Evolutionary conservation across 2,113 vertebrate species (phyloP).

Genomic region (Pimephales promelas): DNA sequence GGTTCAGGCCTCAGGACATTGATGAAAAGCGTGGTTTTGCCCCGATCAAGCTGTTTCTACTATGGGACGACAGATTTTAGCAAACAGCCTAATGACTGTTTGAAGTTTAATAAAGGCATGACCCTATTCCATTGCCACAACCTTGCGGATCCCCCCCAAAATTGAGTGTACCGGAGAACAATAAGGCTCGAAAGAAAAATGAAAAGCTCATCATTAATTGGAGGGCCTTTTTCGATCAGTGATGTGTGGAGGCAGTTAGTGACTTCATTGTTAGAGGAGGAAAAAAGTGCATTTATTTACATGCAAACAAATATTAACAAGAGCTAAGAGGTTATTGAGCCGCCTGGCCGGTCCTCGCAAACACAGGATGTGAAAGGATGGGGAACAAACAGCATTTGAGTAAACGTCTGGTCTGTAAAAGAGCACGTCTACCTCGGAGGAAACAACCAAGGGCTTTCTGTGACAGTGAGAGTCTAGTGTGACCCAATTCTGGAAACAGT

Average conservation of each 20-base stretch:
- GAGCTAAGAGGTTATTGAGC: slow-evolving; percentile 41
- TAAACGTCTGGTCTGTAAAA: slow-evolving; percentile 50
- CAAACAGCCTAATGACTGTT: slow-evolving; percentile 81
- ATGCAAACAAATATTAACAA: slow-evolving; percentile 58
- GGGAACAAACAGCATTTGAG: neutral
- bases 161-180: slow-evolving; percentile 25
- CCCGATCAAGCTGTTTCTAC: slow-evolving; percentile 79
- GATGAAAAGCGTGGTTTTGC: slow-evolving; percentile 80
- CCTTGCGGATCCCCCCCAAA: slow-evolving; percentile 70
- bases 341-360: slow-evolving; percentile 11
- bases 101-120: slow-evolving; percentile 89
- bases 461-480: slow-evolving; percentile 36
- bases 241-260: slow-evolving; percentile 58
- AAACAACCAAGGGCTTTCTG: slow-evolving; percentile 47
- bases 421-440: slow-evolving; percentile 47
- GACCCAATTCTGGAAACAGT: slow-evolving; percentile 51
- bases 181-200: slow-evolving; percentile 21
- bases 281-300: slow-evolving; percentile 54
- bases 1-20: slow-evolving; percentile 85
- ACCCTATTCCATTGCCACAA: slow-evolving; percentile 80
- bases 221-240: slow-evolving; percentile 41
- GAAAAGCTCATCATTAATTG: slow-evolving; percentile 53
- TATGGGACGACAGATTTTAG: slow-evolving; percentile 82
- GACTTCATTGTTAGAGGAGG: slow-evolving; percentile 47
- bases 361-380: slow-evolving; percentile 6